Evolutionary conservation across 2,113 vertebrate genomes (phyloP).

Genomic region (Syngnathoides biaculeatus): DNA sequence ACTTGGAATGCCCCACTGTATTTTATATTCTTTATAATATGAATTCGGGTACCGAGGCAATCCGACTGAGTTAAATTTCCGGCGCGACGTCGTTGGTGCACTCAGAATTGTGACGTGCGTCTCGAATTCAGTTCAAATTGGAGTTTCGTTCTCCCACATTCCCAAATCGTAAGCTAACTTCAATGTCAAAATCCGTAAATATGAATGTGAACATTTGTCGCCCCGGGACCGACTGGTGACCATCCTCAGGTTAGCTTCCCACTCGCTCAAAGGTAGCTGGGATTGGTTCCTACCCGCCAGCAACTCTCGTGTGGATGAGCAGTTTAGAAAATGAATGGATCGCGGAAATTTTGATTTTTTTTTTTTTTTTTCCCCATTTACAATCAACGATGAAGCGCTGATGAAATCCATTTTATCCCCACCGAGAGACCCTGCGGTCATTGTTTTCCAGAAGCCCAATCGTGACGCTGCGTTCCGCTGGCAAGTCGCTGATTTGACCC

Average conservation of each 20-base stretch:
- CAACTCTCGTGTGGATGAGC: background rate
- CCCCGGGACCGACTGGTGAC: background rate
- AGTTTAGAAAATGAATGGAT: background rate
- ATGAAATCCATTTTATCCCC: constrained; percentile 2
- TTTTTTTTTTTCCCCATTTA: too few species aligned
- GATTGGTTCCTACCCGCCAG: background rate
- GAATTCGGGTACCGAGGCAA: too few species aligned
- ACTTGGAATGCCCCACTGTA: too few species aligned
- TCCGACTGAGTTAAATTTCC: too few species aligned
- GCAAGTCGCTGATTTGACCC: constrained; percentile 37
- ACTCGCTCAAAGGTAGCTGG: background rate
- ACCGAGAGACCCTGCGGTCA: constrained; percentile 14
- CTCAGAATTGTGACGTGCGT: too few species aligned
- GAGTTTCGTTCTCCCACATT: too few species aligned
- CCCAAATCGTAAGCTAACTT: too few species aligned
- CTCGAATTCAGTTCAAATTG: too few species aligned
- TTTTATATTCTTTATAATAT: too few species aligned
- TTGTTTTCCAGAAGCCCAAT: constrained; percentile 15
- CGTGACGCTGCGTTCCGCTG: constrained; percentile 39
- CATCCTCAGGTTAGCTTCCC: background rate
- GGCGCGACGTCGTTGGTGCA: too few species aligned
- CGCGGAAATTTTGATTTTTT: too few species aligned
- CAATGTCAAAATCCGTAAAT: background rate
- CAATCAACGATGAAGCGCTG: constrained; percentile 9
- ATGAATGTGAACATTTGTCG: background rate